Base-by-base conservation (phyloP, 2,888 invertebrate genomes). In the Invenusta paracnida region DNA sequence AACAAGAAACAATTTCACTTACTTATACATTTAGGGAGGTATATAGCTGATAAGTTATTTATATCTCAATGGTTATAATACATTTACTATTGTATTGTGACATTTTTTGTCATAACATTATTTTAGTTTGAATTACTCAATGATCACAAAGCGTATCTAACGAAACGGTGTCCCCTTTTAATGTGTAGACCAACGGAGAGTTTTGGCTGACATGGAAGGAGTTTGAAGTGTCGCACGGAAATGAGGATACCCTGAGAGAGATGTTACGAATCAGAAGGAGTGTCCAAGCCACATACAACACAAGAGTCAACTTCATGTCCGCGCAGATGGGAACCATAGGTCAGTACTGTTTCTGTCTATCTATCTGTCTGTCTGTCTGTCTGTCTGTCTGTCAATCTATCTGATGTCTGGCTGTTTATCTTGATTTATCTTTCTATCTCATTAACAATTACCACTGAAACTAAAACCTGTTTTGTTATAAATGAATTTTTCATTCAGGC, bases 171-270 rank as follows among this genome's bases (percentile, higher is more conserved):
- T 17, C 5, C 17, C 11, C 17, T 48, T 11, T 48, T 17, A 5
- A 48, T 48, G 5, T 48, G 93, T 93, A 5, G 73, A 73, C 73
- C 5, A 73, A 5, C 25, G 94, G 94, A 0, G 95, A 95, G 86
- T 99, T 99, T 92, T 99, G 99, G 98, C 95, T 96, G 90, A 95
- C 96, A 0, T 99, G 99, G 99, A 97, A 98, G 91, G 97, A 98
- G 90, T 99, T 99, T 93, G 99, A 99, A 93, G 96, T 98, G 25
- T 94, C 96, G 82, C 98, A 99, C 92, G 99, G 99, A 23, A 99
- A 99, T 92, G 98, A 99, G 92, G 99, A 99, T 90, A 99, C 99
- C 0, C 96, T 99, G 94, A 93, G 98, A 81, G 98, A 99, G 93
- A 98, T 99, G 98, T 93, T 99, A 89, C 93, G 98, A 89, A 97